A percentile compares a stretch with the other conserved stretches of the same genome.
These are phyloP conservation scores for Otus sunia DNA, from an alignment of 2,113 vertebrate genomes.

Conservation along the genomic window DNA sequence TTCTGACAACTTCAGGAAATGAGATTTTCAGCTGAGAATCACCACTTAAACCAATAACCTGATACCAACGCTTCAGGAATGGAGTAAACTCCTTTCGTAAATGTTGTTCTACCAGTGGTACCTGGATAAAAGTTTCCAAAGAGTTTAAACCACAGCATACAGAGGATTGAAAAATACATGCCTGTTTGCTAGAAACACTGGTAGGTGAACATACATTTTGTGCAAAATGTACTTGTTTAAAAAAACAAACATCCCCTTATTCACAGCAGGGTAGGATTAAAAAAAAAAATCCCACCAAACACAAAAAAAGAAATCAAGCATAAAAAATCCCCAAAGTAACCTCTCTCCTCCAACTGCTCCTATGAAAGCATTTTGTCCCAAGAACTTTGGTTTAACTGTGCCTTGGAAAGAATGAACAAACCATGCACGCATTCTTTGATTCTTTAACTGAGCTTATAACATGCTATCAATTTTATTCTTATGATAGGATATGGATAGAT, in stretches of 20 bases:
- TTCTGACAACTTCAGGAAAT: constrained; percentile 85
- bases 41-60: constrained; percentile 86
- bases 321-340: background rate
- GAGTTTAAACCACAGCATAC: background rate
- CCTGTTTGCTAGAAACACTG: background rate
- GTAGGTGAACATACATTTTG: background rate
- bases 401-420: background rate
- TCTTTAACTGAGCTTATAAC: background rate
- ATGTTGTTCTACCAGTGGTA: constrained; percentile 93
- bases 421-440: background rate
- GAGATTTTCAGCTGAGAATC: constrained; percentile 91
- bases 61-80: constrained; percentile 82
- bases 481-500: background rate
- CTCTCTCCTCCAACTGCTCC: background rate
- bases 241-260: background rate
- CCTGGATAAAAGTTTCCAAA: constrained; percentile 68
- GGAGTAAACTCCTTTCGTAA: constrained; percentile 83
- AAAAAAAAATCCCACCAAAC: background rate
- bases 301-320: background rate
- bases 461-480: background rate
- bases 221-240: background rate
- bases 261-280: background rate
- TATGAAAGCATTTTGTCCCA: background rate
- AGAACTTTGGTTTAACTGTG: background rate
- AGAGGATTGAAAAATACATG: background rate